Evolutionary conservation across 2,797 vertebrate species (phyloP).

Genomic region (Anguilla marmorata): DNA sequence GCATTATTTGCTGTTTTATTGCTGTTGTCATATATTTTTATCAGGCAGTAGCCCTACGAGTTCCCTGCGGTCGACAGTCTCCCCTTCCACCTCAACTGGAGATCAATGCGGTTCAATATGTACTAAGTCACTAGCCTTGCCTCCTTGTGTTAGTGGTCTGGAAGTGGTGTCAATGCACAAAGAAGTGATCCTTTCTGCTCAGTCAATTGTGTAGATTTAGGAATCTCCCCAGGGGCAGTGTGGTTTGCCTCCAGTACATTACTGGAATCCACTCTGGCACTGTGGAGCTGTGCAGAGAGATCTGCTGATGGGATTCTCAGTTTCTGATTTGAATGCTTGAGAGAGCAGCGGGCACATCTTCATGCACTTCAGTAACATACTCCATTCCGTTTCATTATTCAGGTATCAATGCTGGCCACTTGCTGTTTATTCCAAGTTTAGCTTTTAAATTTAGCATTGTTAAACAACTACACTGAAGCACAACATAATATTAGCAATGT

Average conservation of each 20-base stretch:
- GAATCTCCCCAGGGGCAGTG: conserved; percentile 25
- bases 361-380: not conserved
- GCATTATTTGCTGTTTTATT: conserved; percentile 13
- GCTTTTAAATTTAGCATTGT: not conserved
- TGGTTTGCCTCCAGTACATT: conserved; percentile 7
- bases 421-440: not conserved
- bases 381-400: not conserved
- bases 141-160: conserved; percentile 17
- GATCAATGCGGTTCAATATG: conserved; percentile 34
- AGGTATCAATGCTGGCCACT: not conserved
- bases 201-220: conserved; percentile 18
- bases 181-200: conserved; percentile 17
- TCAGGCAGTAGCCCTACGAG: not conserved
- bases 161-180: conserved; percentile 24
- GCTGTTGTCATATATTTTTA: conserved; percentile 23
- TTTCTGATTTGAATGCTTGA: conserved; percentile 33
- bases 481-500: not conserved
- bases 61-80: not conserved
- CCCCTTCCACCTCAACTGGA: conserved; percentile 4
- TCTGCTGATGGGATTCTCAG: conserved; percentile 34
- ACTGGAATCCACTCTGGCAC: conserved; percentile 15
- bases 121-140: conserved; percentile 19
- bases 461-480: not conserved
- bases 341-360: not conserved
- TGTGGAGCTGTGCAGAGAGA: conserved; percentile 24